These are phyloP conservation scores for Trichechus manatus DNA, from an alignment of 2,113 vertebrate genomes.

Conservation along the genomic window DNA sequence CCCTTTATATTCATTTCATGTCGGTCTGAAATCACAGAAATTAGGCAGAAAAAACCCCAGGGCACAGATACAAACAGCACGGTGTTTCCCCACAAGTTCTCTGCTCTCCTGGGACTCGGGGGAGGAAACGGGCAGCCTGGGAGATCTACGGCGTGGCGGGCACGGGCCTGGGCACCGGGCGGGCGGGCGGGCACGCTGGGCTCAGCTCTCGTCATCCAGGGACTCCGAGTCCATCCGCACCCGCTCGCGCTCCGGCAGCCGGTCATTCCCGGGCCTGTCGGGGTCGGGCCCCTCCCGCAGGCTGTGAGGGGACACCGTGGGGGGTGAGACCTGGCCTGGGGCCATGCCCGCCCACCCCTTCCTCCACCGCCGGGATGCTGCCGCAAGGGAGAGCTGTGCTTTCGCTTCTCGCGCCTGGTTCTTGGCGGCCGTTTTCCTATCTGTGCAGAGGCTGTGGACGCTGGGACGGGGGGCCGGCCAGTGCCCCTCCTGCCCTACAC, in stretches of 20 bases:
- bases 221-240: conserved; percentile 77
- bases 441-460: too few species aligned
- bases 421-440: too few species aligned
- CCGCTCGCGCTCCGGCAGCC: conserved; percentile 67
- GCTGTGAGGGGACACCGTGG: conserved; percentile 65
- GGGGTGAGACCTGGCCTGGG: not conserved
- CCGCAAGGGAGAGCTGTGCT: too few species aligned
- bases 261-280: conserved; percentile 70
- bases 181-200: conserved; percentile 45
- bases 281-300: conserved; percentile 80
- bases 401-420: too few species aligned
- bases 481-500: too few species aligned
- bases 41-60: conserved; percentile 70
- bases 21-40: conserved; percentile 87
- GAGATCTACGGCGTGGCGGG: not conserved
- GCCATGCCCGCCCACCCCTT: too few species aligned
- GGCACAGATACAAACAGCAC: conserved; percentile 84
- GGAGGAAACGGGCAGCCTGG: conserved; percentile 68
- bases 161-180: not conserved
- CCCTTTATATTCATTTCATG: conserved; percentile 90
- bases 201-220: conserved; percentile 84
- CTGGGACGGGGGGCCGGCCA: not conserved
- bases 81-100: conserved; percentile 28
- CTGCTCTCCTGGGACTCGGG: not conserved
- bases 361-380: too few species aligned